These are phyloP conservation scores for Lepidurus couesii DNA, from an alignment of 1,140 invertebrate genomes.

Conservation along the genomic window DNA sequence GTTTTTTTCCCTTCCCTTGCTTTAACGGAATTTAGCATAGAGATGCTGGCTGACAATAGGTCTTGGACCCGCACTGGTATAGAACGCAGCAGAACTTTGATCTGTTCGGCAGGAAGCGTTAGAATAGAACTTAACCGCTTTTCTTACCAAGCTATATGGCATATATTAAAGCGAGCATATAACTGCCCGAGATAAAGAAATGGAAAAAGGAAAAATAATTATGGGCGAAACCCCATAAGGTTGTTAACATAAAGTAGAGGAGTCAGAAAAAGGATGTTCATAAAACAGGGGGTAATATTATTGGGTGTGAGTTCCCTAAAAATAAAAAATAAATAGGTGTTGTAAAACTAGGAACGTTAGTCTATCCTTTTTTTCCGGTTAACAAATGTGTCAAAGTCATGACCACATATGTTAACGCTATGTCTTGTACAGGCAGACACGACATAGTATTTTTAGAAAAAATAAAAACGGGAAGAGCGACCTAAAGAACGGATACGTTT, in stretches of 20 bases:
- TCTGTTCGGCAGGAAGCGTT: neutral
- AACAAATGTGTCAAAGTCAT: slow-evolving; percentile 11
- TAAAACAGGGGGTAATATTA: neutral
- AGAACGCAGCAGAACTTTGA: neutral
- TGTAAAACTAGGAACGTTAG: neutral
- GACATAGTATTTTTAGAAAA: neutral
- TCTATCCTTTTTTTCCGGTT: neutral
- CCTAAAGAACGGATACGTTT: no score
- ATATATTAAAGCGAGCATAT: neutral
- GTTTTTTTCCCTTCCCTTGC: neutral
- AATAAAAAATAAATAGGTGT: neutral
- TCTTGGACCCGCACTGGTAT: neutral
- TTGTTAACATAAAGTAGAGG: neutral
- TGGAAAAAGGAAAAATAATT: neutral
- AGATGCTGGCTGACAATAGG: neutral
- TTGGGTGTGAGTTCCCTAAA: neutral
- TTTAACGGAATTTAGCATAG: neutral
- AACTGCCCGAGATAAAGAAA: neutral
- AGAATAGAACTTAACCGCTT: neutral
- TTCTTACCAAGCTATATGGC: neutral
- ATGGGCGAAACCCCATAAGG: slow-evolving; percentile 1
- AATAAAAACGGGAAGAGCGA: neutral
- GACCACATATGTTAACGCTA: slow-evolving; percentile 3
- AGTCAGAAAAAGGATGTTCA: neutral
- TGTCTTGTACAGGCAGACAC: neutral